These are phyloP conservation scores for Trachymyrmex septentrionalis DNA, from an alignment of 1,140 invertebrate species.

Conservation along the genomic window DNA sequence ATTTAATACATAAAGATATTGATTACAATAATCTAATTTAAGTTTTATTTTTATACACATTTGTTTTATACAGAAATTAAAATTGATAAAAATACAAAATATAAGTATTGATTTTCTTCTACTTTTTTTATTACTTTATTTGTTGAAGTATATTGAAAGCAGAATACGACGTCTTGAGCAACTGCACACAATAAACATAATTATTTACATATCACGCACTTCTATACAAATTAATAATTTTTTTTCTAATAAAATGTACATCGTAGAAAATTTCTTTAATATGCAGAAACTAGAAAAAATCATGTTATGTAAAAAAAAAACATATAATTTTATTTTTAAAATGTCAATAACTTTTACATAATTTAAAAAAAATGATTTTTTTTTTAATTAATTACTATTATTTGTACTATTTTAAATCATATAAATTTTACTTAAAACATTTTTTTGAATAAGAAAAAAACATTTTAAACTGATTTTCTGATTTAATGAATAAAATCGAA, in stretches of 20 bases:
- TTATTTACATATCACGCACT: neutral
- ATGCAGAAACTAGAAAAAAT: no score
- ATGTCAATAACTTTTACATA: no score
- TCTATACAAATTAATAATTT: conserved; percentile 12
- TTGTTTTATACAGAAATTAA: neutral
- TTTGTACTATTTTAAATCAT: no score
- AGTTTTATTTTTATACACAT: neutral
- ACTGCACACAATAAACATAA: conserved; percentile 43
- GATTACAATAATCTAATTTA: neutral
- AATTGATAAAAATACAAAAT: neutral
- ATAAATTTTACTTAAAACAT: no score
- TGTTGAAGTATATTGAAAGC: conserved; percentile 64
- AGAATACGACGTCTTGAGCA: conserved; percentile 69
- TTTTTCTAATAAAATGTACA: neutral
- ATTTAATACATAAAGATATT: neutral
- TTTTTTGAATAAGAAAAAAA: no score
- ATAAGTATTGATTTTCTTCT: conserved; percentile 21
- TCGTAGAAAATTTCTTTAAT: no score
- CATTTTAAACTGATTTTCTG: no score
- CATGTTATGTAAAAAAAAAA: no score
- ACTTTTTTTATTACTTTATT: neutral
- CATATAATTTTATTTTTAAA: no score
- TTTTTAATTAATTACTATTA: no score
- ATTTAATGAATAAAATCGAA: no score
- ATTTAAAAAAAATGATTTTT: no score